Base-by-base conservation (phyloP, 64 coral and sea anemone species). In the Montipora foliosa region DNA sequence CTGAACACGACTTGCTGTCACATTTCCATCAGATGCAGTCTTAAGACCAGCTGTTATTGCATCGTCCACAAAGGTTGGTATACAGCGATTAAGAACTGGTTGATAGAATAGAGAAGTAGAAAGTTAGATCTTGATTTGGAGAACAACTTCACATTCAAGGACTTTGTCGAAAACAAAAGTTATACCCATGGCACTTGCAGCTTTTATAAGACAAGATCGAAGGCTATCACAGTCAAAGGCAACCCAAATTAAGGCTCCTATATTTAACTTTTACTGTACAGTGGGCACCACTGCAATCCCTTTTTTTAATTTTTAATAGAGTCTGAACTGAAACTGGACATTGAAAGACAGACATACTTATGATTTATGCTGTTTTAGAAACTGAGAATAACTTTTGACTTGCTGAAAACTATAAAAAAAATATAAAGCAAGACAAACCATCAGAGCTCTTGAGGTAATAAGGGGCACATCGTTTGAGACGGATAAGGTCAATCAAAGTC, bases 51-150 rank as follows among this genome's bases (percentile, higher is more conserved):
- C 87, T 58, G n/a, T 67, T 55, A 94, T 47, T 87, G 19, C 68
- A 81, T 82, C 88, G 8, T 83, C 91, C 5, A 97, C 68, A 21
- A 97, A 57, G 19, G 95, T 97, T 14, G 95, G 95, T 44, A 97
- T 60, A 77, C 95, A 97, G 71, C 95, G 93, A 87, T 97, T 97
- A 21, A 97, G 52, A 75, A 97, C 95, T 97, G n/a, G 16, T 29
- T 29, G 29, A 29, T 29, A 29, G 29, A 29, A 29, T 29, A 17
- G 7, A 68, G 47, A 44, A 58, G 47, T 57, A 57, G 53, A 57
- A 57, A 0, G 60, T 64, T 15, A 64, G 60, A 64, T 14, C 60
- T 64, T 57, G 53, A 64, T 64, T 64, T 14, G 3, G 9, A 64
- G 8, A 19, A 0, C 14, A 14, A 15, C 13, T 64, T 64, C 14